phyloP scores from a whole-genome alignment of 1,140 invertebrate genomes.

The Diuraphis noxia region DNA sequence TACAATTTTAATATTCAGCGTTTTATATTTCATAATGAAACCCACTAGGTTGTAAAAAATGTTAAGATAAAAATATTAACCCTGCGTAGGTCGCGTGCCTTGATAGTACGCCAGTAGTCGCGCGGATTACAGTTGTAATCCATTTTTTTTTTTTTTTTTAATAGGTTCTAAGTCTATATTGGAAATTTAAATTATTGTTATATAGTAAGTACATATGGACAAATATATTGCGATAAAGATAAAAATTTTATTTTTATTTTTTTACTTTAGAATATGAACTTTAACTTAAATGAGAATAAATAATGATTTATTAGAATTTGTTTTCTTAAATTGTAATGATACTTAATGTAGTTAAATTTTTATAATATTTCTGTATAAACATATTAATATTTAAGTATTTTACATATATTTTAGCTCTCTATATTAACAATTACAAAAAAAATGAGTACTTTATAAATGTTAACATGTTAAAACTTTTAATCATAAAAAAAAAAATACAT shows the following conservation, averaged over 20 bases:
- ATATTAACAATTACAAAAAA: constrained; percentile 35
- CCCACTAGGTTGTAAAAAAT: background rate
- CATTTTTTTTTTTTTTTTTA: constrained; percentile 6
- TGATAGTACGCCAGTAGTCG: constrained; percentile 9
- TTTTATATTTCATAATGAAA: background rate
- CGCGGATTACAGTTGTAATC: constrained; percentile 35
- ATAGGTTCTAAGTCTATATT: constrained; percentile 28
- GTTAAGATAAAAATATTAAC: too few species aligned
- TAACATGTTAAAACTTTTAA: background rate
- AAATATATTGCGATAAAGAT: constrained; percentile 28
- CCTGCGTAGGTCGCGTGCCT: constrained; percentile 12
- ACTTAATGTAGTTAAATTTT: constrained; percentile 32
- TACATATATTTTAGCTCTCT: constrained; percentile 21
- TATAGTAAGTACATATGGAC: constrained; percentile 27
- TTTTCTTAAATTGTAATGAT: constrained; percentile 30
- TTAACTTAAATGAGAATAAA: constrained; percentile 21
- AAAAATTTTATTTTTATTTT: constrained; percentile 7
- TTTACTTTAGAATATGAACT: constrained; percentile 29
- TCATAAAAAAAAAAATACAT: background rate
- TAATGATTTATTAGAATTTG: constrained; percentile 38
- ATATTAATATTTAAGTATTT: constrained; percentile 42
- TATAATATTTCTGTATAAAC: constrained; percentile 36
- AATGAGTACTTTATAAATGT: background rate
- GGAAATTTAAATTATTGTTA: constrained; percentile 15
- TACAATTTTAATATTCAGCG: background rate